These are phyloP conservation scores for Benitochromis conjunctus DNA, from an alignment of 2,113 vertebrate genomes.

Conservation along the genomic window DNA sequence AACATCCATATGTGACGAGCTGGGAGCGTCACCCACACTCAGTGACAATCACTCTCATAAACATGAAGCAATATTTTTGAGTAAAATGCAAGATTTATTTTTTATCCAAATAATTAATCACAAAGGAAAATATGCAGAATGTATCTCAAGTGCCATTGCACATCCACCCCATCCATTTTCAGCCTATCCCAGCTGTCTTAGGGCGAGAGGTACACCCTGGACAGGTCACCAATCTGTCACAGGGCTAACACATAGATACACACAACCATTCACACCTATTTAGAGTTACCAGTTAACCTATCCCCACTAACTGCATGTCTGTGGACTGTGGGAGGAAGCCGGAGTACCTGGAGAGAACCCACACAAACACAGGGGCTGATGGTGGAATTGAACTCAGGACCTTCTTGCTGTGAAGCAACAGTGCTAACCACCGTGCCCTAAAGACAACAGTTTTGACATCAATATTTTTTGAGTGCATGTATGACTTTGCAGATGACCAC, in stretches of 20 bases:
- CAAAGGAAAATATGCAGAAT: neutral
- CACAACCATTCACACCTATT: neutral
- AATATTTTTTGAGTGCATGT: neutral
- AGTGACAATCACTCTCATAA: neutral
- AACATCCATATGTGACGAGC: neutral
- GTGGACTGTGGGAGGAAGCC: neutral
- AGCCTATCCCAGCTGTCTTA: neutral
- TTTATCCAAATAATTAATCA: neutral
- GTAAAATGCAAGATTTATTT: neutral
- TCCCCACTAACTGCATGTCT: neutral
- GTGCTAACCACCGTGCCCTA: neutral
- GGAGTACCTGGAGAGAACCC: fast-evolving
- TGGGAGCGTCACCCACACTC: neutral
- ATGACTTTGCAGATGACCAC: no score
- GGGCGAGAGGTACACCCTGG: fast-evolving
- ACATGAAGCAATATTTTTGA: neutral
- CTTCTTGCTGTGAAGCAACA: neutral
- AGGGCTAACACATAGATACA: neutral
- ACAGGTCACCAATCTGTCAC: neutral
- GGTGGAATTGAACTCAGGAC: neutral
- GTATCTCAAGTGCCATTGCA: neutral
- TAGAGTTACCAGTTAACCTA: no score
- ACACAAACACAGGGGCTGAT: neutral
- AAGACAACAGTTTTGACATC: no score
- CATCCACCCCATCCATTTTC: neutral